Base-by-base conservation (phyloP, 2,797 vertebrate genomes). In the Podarcis lilfordi region DNA sequence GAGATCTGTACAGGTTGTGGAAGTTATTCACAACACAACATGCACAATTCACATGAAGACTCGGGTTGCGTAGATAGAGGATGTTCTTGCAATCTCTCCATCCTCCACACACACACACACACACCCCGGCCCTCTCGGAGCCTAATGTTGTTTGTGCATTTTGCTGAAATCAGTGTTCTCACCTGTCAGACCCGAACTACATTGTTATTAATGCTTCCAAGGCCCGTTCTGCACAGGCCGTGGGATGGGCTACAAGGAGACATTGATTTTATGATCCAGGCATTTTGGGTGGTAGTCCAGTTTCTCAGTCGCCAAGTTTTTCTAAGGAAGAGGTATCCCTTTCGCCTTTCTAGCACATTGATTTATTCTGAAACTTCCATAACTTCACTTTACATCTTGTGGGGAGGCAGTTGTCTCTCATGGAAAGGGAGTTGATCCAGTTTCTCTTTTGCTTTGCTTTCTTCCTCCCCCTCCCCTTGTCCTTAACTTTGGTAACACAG, bases 291-390 rank as follows among this genome's bases (percentile, higher is more conserved):
- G 29, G 11, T 17, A 27, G 21, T 45, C 76, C 61, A 40, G 15
- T 82, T 55, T 75, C 9, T 32, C 23, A 29, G 3, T 85, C 50
- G 8, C 55, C 10, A 35, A 21, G 2, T 76, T 75, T 8, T 1
- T 19, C 0, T 37, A 59, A 78, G 25, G 21, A 45, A 75, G 7
- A 88, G 17, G n/a, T 89, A 2, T 89, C 50, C 50, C 13, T 13
- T 50, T 50, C 45, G 86, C 19, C 32, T 89, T 77, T 83, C 89
- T 5, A 3, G 66, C 78, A 80, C 69, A 80, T 94, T 82, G 88
- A 43, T 80, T 74, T 72, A 86, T 79, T 91, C 92, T 85, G 55
- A 91, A 92, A 96, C 96, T 96, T 96, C 96, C 68, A 89, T 80
- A 82, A 71, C 88, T 91, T 66, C 89, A 69, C 91, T 71, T 61